Evolutionary conservation across 2,888 invertebrate species (phyloP), one percentile per base, ranked within the genome.

Genomic region (Leucoptera coffeella): DNA sequence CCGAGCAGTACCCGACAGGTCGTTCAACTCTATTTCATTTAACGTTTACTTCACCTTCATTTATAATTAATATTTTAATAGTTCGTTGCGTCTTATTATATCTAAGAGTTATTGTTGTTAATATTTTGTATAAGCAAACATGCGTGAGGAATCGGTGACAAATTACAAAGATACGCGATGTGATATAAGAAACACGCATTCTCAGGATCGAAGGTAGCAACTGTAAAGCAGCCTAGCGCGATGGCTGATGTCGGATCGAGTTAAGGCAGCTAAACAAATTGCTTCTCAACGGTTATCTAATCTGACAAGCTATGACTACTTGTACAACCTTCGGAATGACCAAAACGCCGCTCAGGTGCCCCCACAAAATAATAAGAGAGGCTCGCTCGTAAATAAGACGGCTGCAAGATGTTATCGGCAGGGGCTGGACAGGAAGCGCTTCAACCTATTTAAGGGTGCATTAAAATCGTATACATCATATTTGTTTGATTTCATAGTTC

Each of bases 401-500:
- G n/a, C n/a, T n/a, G n/a, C 38, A 50, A 54, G 67, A 65, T 65
- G 58, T 45, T 65, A 67, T 65, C 65, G 49, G 42, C 38, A 30
- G 33, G 37, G 36, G 48, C 45, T 47, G 46, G 57, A 58, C 65
- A 64, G 69, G 69, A 67, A 69, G 60, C 65, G 61, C 62, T 59
- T 61, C 62, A 47, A 50, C 55, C 60, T 59, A 65, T 71, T 71
- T 69, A 71, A 53, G 69, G 71, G 64, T 71, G 69, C 67, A 72
- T 72, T 71, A 71, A 71, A 72, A 69, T 62, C 67, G 62, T 56
- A 72, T 72, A 65, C 67, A 72, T 72, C 72, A 72, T 71, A 67
- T 69, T 67, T 72, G 71, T 72, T 72, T 72, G 72, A 71, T 72
- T 71, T 71, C 69, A 64, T 64, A 67, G 65, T 57, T 61, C 9